Base-by-base conservation (phyloP, 2,797 vertebrate genomes). In the Rhinophrynus dorsalis region DNA sequence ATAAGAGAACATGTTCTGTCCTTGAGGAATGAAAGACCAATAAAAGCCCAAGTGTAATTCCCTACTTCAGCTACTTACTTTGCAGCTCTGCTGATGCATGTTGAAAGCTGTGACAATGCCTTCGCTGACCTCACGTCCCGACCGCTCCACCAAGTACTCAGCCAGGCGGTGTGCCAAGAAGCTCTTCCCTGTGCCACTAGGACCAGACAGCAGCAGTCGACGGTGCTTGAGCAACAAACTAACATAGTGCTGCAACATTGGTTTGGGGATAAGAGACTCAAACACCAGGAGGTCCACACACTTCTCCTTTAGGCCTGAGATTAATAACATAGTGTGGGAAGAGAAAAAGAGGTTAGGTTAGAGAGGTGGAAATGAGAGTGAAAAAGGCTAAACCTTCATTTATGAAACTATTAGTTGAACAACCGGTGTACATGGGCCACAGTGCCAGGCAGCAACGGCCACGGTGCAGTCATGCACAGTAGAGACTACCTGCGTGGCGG, bases 201-300 rank as follows among this genome's bases (percentile, higher is more conserved):
- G 96, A 10, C 96, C 96, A 0, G 94, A 96, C 68, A 98, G 87
- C 67, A 99, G 87, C 27, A 98, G 92, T 3, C 96, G 94, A 6
- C 96, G 86, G 85, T 98, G 96, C 79, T 97, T 98, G 56, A 96
- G 89, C 77, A 98, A 88, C 69, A 98, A 88, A 78, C 95, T 92
- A 79, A 98, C 95, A 80, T 98, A 98, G 69, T 98, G 96, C 82
- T 93, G 93, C 93, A 96, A 93, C 96, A 99, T 96, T 38, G 96
- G 95, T 84, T 97, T 98, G 37, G 96, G 96, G 71, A 99, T 90
- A 29, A 99, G 89, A 0, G 96, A 97, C 86, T 98, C 95, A 0
- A 99, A 99, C 77, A 98, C 96, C 77, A 99, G 87, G 20, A 94
- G 94, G 85, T 98, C 96, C 35, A 96, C 94, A 0, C 93, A 93